These are phyloP conservation scores for Eidolon dupreanum DNA, from an alignment of 2,797 vertebrate species.

Conservation along the genomic window DNA sequence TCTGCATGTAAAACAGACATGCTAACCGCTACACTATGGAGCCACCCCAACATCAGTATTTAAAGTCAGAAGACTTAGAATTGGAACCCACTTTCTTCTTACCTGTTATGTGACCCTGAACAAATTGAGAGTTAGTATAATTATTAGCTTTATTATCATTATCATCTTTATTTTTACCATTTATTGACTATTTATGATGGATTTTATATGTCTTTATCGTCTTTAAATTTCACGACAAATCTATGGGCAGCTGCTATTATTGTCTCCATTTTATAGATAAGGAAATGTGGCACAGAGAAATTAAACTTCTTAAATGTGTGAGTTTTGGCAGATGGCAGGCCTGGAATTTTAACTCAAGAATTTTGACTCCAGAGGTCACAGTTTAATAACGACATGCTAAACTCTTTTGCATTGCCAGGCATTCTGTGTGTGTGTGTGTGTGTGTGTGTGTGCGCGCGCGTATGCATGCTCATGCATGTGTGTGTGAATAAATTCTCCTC, in stretches of 20 bases:
- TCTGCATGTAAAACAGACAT: too few species aligned
- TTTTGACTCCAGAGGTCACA: not conserved
- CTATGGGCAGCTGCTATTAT: not conserved
- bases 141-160: not conserved
- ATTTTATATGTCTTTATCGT: not conserved
- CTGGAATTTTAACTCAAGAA: not conserved
- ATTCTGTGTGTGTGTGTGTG: not conserved
- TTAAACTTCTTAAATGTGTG: not conserved
- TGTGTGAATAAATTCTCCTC: not conserved
- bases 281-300: not conserved
- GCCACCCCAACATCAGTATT: not conserved
- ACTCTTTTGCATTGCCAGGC: not conserved
- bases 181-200: not conserved
- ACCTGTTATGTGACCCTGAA: not conserved
- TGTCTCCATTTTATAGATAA: not conserved
- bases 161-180: not conserved
- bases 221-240: not conserved
- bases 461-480: not conserved
- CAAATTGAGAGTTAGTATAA: not conserved
- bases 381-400: not conserved
- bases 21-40: too few species aligned
- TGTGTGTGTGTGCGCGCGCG: not conserved
- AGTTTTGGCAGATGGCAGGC: not conserved
- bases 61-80: not conserved
- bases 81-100: not conserved